These are phyloP conservation scores for Parapristionchus giblindavisi DNA, from an alignment of 2,888 invertebrate genomes.

Conservation along the genomic window DNA sequence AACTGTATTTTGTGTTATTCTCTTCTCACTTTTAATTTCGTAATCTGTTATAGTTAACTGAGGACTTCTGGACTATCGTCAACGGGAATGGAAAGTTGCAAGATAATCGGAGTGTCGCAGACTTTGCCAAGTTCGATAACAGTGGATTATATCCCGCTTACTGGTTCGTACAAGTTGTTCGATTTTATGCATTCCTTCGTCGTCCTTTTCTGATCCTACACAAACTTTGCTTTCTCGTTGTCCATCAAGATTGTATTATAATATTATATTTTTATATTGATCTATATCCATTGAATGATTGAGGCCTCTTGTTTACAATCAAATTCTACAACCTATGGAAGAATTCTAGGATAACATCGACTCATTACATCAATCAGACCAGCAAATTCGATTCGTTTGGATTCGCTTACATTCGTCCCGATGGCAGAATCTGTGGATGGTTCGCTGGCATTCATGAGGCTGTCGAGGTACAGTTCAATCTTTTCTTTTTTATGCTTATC, in stretches of 20 bases:
- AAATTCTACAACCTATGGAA: no score
- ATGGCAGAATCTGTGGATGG: conserved; percentile 20
- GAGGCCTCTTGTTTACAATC: no score
- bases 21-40: neutral
- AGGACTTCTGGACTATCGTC: conserved; percentile 30
- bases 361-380: neutral
- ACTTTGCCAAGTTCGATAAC: conserved; percentile 22
- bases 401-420: conserved; percentile 3
- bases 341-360: conserved; percentile 29
- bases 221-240: no score
- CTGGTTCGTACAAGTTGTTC: neutral
- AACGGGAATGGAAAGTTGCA: neutral
- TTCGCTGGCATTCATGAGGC: conserved; percentile 12
- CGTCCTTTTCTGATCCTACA: no score
- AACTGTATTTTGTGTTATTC: neutral
- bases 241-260: no score
- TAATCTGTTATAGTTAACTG: conserved; percentile 1
- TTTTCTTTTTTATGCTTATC: no score
- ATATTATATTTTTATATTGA: no score
- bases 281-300: no score
- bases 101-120: neutral
- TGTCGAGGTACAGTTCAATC: no score
- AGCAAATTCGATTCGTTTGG: conserved; percentile 36
- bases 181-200: no score
- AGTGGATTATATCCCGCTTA: conserved; percentile 9